A percentile compares a stretch with the other conserved stretches of the same genome.
Conservation (phyloP, 2,888 invertebrate genomes). For the Euplexia lucipara region DNA sequence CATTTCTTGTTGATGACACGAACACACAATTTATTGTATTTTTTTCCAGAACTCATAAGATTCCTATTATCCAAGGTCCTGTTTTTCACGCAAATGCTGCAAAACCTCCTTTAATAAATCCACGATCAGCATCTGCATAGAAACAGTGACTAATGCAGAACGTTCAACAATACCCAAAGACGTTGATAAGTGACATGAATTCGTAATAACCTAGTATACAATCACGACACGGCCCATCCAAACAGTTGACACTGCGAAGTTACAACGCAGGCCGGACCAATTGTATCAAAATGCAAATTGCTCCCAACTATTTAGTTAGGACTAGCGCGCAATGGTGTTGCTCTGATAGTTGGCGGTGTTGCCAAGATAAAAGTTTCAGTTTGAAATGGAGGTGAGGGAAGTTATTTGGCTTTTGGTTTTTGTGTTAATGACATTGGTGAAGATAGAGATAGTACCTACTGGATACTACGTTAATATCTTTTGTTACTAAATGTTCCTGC, state of each 20-base stretch:
- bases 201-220: slow-evolving; percentile 54
- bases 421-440: not conserved
- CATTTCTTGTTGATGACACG: too few species aligned
- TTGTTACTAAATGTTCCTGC: too few species aligned
- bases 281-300: slow-evolving; percentile 69
- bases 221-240: slow-evolving; percentile 47
- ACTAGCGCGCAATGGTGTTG: slow-evolving; percentile 42
- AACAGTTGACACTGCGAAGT: slow-evolving; percentile 60
- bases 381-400: slow-evolving; percentile 1
- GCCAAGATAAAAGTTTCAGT: slow-evolving; percentile 27
- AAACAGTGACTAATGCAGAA: slow-evolving; percentile 6
- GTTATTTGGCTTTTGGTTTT: slow-evolving; percentile 3
- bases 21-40: too few species aligned
- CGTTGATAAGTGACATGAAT: slow-evolving; percentile 52
- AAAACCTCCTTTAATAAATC: not conserved
- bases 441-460: too few species aligned
- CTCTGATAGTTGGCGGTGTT: slow-evolving; percentile 15
- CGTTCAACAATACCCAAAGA: slow-evolving; percentile 11
- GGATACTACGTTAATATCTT: too few species aligned
- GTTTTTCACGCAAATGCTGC: not conserved
- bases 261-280: slow-evolving; percentile 60
- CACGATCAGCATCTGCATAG: slow-evolving; percentile 10
- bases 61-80: not conserved
- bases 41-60: slow-evolving; percentile 15
- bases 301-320: slow-evolving; percentile 63